These are phyloP conservation scores for Anguilla obscura DNA, from an alignment of 2,797 vertebrate genomes.

Conservation along the genomic window DNA sequence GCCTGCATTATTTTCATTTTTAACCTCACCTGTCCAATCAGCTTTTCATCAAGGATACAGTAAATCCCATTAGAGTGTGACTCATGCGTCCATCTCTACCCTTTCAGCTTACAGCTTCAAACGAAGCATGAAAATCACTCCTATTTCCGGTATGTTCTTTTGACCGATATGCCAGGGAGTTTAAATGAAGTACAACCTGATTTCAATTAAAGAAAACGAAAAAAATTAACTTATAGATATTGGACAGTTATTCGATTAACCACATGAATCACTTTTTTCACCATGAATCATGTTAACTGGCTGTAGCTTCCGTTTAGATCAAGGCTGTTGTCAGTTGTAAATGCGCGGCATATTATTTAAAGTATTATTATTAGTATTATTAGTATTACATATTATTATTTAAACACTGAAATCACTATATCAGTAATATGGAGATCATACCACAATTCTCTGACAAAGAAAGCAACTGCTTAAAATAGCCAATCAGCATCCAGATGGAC, in stretches of 20 bases:
- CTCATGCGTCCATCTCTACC: not conserved
- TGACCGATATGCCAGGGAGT: not conserved
- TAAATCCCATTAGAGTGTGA: not conserved
- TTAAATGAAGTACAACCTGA: not conserved
- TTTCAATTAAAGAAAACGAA: not conserved
- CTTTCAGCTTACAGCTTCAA: not conserved
- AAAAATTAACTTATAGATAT: not conserved
- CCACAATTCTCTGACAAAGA: not conserved
- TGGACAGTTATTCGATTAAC: not conserved
- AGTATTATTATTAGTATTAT: no score
- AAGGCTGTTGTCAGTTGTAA: no score
- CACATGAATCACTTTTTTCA: not conserved
- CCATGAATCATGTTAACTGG: not conserved
- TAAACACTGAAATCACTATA: no score
- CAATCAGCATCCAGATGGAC: not conserved
- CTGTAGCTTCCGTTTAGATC: not conserved
- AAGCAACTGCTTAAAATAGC: not conserved
- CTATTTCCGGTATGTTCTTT: not conserved
- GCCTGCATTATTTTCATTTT: not conserved
- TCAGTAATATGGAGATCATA: not conserved
- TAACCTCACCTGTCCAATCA: constrained; percentile 1
- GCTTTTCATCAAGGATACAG: not conserved
- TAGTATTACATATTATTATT: no score
- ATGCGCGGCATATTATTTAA: no score
- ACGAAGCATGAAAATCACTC: not conserved